Percentiles rank a stretch among this genome's conserved stretches.
phyloP scores from a whole-genome alignment of 2,888 invertebrate species.

The Ophraella communa region DNA sequence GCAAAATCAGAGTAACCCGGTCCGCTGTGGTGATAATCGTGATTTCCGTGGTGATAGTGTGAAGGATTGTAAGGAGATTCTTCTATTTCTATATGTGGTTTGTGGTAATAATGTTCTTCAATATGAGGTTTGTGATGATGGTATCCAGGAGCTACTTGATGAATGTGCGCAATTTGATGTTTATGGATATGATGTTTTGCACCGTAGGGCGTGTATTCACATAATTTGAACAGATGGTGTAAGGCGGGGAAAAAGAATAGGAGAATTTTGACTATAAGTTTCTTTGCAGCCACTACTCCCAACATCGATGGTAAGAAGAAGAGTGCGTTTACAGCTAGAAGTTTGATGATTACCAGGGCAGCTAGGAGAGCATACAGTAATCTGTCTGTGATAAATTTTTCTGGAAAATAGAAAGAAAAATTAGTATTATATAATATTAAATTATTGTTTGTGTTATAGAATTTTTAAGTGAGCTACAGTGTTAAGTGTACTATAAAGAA shows the following conservation, averaged over 20 bases:
- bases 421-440: too few species aligned
- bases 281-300: conserved; percentile 84
- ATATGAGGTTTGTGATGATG: conserved; percentile 40
- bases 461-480: too few species aligned
- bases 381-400: conserved; percentile 78
- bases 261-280: conserved; percentile 79
- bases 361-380: conserved; percentile 75
- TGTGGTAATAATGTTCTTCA: conserved; percentile 40
- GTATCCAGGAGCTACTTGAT: conserved; percentile 37
- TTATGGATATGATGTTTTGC: conserved; percentile 75
- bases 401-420: conserved; percentile 62
- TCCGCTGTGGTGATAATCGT: not conserved
- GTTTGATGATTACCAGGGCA: conserved; percentile 76
- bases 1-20: conserved; percentile 1
- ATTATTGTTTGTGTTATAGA: too few species aligned
- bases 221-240: conserved; percentile 83
- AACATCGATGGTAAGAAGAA: conserved; percentile 80
- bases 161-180: conserved; percentile 47
- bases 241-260: conserved; percentile 84
- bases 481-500: too few species aligned
- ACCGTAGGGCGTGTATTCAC: conserved; percentile 79
- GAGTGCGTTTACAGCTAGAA: conserved; percentile 80
- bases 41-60: not conserved
- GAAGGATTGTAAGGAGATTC: conserved; percentile 37
- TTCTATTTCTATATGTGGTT: conserved; percentile 42